Conservation (phyloP, 2,113 vertebrate species). For the Syngnathus scovelli region DNA sequence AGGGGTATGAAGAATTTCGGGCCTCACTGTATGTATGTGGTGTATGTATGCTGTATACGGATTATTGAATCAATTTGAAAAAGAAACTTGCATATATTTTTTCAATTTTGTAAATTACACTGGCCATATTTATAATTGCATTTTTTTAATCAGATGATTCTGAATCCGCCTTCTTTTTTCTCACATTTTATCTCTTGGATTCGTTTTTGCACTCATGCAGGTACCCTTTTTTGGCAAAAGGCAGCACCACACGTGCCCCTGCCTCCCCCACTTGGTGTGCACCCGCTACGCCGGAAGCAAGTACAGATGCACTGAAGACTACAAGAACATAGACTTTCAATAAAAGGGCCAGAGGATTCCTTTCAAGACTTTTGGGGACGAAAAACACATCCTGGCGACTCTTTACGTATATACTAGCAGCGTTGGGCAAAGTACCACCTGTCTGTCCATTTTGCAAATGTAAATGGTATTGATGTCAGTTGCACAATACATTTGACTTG, state of each 20-base stretch:
- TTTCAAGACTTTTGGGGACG: constrained; percentile 10
- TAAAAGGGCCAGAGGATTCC: neutral
- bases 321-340: constrained; percentile 81
- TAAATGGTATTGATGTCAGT: constrained; percentile 29
- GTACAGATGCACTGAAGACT: constrained; percentile 77
- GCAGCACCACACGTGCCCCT: constrained; percentile 84
- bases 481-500: constrained; percentile 29
- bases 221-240: constrained; percentile 80
- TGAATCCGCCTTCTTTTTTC: too few relatives aligned
- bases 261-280: constrained; percentile 76
- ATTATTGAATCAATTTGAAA: too few relatives aligned
- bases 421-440: neutral
- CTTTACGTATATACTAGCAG: neutral
- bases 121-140: too few relatives aligned
- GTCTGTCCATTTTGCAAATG: neutral
- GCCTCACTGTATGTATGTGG: too few relatives aligned
- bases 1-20: too few relatives aligned
- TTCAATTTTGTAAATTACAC: too few relatives aligned
- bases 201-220: constrained; percentile 53
- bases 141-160: too few relatives aligned
- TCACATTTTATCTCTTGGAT: too few relatives aligned
- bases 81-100: too few relatives aligned
- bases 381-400: neutral
- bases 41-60: too few relatives aligned
- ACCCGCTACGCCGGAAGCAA: constrained; percentile 67